These are phyloP conservation scores for Poeciliopsis paucimaculata DNA, from an alignment of 2,797 vertebrate species.

Conservation along the genomic window DNA sequence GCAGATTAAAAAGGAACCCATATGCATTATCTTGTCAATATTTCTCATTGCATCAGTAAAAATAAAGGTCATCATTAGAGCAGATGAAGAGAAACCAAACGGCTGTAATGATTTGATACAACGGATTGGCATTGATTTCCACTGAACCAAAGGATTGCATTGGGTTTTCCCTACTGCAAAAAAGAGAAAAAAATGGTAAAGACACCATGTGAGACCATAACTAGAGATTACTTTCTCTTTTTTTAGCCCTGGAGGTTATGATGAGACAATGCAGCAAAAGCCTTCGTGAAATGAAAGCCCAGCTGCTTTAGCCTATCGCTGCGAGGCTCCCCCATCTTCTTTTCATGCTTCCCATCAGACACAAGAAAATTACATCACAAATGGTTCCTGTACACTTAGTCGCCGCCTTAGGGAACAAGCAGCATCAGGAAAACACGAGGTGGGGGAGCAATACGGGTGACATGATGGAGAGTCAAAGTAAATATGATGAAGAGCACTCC, in stretches of 20 bases:
- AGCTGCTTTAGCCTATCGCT: conserved; percentile 54
- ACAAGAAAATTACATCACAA: conserved; percentile 48
- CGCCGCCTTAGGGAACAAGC: conserved; percentile 48
- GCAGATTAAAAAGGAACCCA: conserved; percentile 53
- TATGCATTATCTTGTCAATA: conserved; percentile 56
- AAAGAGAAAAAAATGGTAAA: conserved; percentile 12
- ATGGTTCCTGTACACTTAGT: conserved; percentile 37
- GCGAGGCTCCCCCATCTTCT: conserved; percentile 54
- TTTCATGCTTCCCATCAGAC: conserved; percentile 57
- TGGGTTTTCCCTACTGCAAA: conserved; percentile 26
- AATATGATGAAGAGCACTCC: conserved; percentile 13
- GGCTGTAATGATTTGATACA: conserved; percentile 46
- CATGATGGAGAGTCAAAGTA: conserved; percentile 33
- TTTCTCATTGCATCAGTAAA: conserved; percentile 41
- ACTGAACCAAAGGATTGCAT: conserved; percentile 34
- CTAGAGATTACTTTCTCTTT: conserved; percentile 2
- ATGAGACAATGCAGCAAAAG: conserved; percentile 64
- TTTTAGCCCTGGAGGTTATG: conserved; percentile 45
- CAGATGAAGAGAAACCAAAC: conserved; percentile 31
- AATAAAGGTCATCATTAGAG: conserved; percentile 42
- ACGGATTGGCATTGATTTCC: conserved; percentile 51
- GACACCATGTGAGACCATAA: conserved; percentile 30
- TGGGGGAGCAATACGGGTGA: conserved; percentile 21
- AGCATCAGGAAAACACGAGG: conserved; percentile 35
- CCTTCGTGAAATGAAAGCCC: conserved; percentile 62